Evolutionary conservation across 1,140 invertebrate species (phyloP).

Genomic region (Chelonus insularis): DNA sequence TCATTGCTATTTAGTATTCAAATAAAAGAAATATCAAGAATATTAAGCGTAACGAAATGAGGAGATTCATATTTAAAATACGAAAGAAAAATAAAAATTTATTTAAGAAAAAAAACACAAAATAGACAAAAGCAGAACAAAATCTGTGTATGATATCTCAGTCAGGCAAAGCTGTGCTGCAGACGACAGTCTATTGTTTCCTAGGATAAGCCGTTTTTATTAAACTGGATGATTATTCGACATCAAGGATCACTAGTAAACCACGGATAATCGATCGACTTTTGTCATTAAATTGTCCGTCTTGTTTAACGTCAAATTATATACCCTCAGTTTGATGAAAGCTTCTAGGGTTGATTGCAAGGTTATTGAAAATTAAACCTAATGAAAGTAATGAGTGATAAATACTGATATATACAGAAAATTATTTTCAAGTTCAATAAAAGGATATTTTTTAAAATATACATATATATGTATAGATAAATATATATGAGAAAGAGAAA

Average conservation of each 20-base stretch:
- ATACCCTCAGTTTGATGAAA: too few species aligned
- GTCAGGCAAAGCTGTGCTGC: slow-evolving; percentile 5
- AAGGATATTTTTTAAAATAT: too few species aligned
- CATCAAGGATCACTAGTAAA: slow-evolving; percentile 33
- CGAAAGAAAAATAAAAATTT: not conserved
- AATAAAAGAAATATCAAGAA: too few species aligned
- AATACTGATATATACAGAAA: too few species aligned
- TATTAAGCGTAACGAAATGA: not conserved
- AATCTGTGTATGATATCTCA: slow-evolving; percentile 12
- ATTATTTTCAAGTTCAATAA: too few species aligned
- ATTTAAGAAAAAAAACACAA: not conserved
- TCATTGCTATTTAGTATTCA: too few species aligned
- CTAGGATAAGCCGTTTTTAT: slow-evolving; percentile 50
- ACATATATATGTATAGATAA: too few species aligned
- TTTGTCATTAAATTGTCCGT: slow-evolving; percentile 13
- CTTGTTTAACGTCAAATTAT: not conserved
- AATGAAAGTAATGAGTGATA: too few species aligned
- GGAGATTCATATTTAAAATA: not conserved
- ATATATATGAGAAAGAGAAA: too few species aligned
- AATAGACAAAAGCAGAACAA: not conserved
- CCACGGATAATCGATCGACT: slow-evolving; percentile 34
- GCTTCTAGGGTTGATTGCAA: too few species aligned
- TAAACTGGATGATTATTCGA: slow-evolving; percentile 48
- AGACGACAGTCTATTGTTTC: slow-evolving; percentile 22
- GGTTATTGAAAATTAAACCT: too few species aligned